Base-by-base conservation (phyloP, 2,113 vertebrate genomes). In the Xyliphius kryptos region DNA sequence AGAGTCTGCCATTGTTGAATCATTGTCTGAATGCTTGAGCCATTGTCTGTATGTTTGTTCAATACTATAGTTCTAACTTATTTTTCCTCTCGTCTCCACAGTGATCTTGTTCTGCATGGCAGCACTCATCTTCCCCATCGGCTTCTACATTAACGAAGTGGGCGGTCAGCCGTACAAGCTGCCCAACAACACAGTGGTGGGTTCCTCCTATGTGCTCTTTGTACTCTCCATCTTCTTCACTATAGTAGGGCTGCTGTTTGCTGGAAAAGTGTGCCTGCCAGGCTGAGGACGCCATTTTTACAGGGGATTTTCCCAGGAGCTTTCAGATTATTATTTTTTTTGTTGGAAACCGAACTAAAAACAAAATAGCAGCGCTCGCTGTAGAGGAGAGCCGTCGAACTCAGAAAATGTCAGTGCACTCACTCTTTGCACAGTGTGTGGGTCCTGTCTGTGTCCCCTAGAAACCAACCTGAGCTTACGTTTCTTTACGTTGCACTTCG, bases 171-270 rank as follows among this genome's bases (percentile, higher is more conserved):
- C 96, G 0, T 99, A 99, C 85, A 98, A 98, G 83, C 84, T 99
- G 82, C 95, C 96, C 79, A 98, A 97, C 90, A 99, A 98, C 86
- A 97, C 95, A 20, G 95, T 97, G 73, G 96, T 99, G 68, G 96
- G 96, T 77, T 98, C 96, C 54, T 99, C 96, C 0, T 99, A 99
- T 21, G 95, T 99, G 83, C 92, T 99, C 47, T 99, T 99, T 63
- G 95, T 99, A 76, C 91, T 99, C 85, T 98, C 96, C 68, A 97
- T 99, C 87, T 98, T 99, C 89, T 99, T 99, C 87, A 98, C 95
- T 73, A 97, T 99, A 91, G 96, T 99, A 77, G 95, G 96, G 91
- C 92, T 99, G 83, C 86, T 99, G 80, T 97, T 99, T 85, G 95
- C 95, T 69, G 95, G 95, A 74, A 98, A 98, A 87, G 94, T 98